A percentile compares a stretch with the other conserved stretches of the same genome.
Conservation (phyloP, 2,113 vertebrate species). For the Tapirus terrestris region DNA sequence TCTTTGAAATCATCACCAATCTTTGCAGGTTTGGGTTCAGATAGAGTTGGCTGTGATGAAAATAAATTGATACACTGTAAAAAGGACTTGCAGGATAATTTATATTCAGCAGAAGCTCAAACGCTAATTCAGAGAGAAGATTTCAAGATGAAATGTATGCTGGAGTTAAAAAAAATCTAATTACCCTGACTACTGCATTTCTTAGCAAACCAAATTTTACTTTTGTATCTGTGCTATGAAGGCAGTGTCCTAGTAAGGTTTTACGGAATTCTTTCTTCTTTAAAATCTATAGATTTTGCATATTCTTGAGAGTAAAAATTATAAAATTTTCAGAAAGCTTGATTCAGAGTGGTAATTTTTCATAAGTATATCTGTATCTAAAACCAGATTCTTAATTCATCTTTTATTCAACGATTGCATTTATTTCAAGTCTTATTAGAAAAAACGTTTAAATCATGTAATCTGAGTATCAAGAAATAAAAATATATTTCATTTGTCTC, state of each 20-base stretch:
- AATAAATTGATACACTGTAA: slow-evolving; percentile 64
- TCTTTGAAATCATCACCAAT: slow-evolving; percentile 53
- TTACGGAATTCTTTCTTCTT: background rate
- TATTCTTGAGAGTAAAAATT: slow-evolving; percentile 8
- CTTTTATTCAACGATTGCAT: slow-evolving; percentile 15
- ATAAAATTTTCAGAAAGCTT: background rate
- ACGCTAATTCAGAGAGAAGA: slow-evolving; percentile 73
- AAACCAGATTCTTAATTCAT: background rate
- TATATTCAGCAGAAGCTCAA: slow-evolving; percentile 65
- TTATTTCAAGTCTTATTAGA: slow-evolving; percentile 11
- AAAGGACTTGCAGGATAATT: slow-evolving; percentile 59
- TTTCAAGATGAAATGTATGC: slow-evolving; percentile 71
- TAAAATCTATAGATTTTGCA: slow-evolving; percentile 46
- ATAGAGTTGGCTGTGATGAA: slow-evolving; percentile 38
- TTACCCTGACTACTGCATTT: slow-evolving; percentile 65
- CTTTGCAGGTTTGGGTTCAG: slow-evolving; percentile 32
- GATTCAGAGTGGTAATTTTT: background rate
- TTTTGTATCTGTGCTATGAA: slow-evolving; percentile 37
- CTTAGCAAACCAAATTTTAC: slow-evolving; percentile 57
- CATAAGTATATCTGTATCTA: background rate
- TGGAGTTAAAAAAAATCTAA: slow-evolving; percentile 63
- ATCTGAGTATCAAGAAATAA: background rate
- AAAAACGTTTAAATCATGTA: background rate
- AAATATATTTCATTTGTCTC: background rate
- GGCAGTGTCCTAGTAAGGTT: background rate